Base-by-base conservation (phyloP, 1,140 invertebrate genomes). In the Papilio polyxenes region DNA sequence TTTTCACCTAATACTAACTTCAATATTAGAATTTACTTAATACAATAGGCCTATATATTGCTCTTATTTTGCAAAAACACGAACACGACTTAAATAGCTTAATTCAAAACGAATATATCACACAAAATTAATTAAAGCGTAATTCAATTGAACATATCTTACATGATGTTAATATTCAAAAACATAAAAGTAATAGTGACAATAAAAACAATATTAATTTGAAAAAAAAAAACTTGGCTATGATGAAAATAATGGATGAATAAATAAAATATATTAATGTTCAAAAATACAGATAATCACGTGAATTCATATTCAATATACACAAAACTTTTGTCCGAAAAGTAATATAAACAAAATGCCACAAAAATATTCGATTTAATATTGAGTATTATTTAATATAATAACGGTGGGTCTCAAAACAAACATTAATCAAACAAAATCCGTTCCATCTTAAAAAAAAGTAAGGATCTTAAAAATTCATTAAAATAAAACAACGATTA, bases 61-160 rank as follows among this genome's bases (percentile, higher is more conserved):
- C 65, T 72, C 11, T 72, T 37, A 13, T 31, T 72, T 37, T 72
- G 65, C 31, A 72, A 31, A 72, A 72, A 72, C 65, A 72, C 65
- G 31, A 72, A 31, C 23, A 31, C 23, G 23, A 23, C 13, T 69
- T 13, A 69, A 69, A 69, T 69, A 31, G 23, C 65, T 72, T 31
- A 37, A 37, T 72, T 15, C 7, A 11, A 31, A 65, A 72, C 31
- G 13, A 72, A 17, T 72, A 17, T 40, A 72, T 72, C 65, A 72
- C 65, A 72, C 9, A 10, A 72, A 72, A 72, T 72, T 40, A 72
- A 40, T 72, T 72, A 37, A 69, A 72, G 65, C 65, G 65, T 40
- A 72, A 7, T 72, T 37, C 7, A 72, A 72, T 72, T 72, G 65
- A 72, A 72, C 65, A 31, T 31, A 31, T 31, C 23, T 31, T 31